phyloP scores from a whole-genome alignment of 2,888 invertebrate species.

The Thyatira batis region DNA sequence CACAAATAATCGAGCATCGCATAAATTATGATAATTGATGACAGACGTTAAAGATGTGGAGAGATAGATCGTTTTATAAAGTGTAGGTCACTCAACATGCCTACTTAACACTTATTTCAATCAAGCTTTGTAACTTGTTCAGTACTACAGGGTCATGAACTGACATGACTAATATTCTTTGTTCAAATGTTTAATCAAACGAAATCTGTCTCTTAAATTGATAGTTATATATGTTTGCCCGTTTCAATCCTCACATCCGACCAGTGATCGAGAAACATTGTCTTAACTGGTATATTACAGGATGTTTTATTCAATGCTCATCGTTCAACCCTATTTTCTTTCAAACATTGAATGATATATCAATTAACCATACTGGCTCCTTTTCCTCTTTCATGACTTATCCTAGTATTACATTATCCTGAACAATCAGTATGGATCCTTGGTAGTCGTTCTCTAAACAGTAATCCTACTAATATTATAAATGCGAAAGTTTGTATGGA shows the following conservation, averaged over 20 bases:
- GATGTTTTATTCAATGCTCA: slow-evolving; percentile 9
- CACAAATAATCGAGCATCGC: too few species aligned
- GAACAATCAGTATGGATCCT: too few species aligned
- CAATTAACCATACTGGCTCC: too few species aligned
- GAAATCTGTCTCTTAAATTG: slow-evolving; percentile 20
- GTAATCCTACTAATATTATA: too few species aligned
- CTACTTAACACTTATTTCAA: too few species aligned
- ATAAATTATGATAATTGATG: too few species aligned
- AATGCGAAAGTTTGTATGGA: too few species aligned
- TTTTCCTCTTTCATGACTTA: too few species aligned
- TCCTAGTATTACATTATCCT: too few species aligned
- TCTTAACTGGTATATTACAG: slow-evolving; percentile 17
- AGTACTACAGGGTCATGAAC: background rate
- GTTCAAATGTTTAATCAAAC: slow-evolving; percentile 15
- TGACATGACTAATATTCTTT: slow-evolving; percentile 5
- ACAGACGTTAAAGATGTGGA: too few species aligned
- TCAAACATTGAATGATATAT: background rate
- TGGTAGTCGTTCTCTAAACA: too few species aligned
- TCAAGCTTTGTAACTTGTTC: background rate
- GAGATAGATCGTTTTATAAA: background rate
- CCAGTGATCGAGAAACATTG: background rate
- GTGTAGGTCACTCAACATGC: too few species aligned
- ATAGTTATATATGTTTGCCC: slow-evolving; percentile 16
- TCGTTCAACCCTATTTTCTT: slow-evolving; percentile 3
- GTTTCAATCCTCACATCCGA: background rate